These are phyloP conservation scores for Arbacia lixula DNA, from an alignment of 53 echinoderm and acorn worm species.

Conservation along the genomic window DNA sequence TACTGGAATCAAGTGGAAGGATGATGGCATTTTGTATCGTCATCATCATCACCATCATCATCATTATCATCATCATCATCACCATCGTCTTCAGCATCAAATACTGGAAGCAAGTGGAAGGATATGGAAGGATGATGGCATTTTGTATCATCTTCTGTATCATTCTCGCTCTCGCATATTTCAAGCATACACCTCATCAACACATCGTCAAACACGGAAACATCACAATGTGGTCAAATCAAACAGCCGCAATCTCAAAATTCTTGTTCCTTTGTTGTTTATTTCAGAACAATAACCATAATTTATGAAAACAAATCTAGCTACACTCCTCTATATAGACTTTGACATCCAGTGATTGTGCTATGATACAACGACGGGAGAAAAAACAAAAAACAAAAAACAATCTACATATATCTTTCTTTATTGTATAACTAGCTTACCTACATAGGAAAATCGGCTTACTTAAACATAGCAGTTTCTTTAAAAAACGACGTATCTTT, in stretches of 20 bases:
- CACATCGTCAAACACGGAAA: too few species aligned
- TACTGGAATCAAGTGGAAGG: too few species aligned
- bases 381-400: not conserved
- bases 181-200: too few species aligned
- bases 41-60: not conserved
- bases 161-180: not conserved
- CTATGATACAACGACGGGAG: slow-evolving; percentile 13
- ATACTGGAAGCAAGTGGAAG: too few species aligned
- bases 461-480: too few species aligned
- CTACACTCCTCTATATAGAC: slow-evolving; percentile 33
- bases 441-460: too few species aligned
- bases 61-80: not conserved
- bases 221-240: not conserved
- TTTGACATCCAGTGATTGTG: slow-evolving; percentile 5
- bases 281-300: slow-evolving; percentile 40
- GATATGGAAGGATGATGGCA: not conserved
- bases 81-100: not conserved
- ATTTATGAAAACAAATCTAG: not conserved
- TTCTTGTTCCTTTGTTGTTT: slow-evolving; percentile 15
- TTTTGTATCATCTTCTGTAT: not conserved
- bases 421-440: too few species aligned
- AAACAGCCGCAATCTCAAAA: not conserved
- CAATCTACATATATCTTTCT: slow-evolving; percentile 1
- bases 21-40: too few species aligned
- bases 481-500: too few species aligned